Evolutionary conservation across 2,888 invertebrate species (phyloP).

Genomic region (Hofmannophila pseudospretella): DNA sequence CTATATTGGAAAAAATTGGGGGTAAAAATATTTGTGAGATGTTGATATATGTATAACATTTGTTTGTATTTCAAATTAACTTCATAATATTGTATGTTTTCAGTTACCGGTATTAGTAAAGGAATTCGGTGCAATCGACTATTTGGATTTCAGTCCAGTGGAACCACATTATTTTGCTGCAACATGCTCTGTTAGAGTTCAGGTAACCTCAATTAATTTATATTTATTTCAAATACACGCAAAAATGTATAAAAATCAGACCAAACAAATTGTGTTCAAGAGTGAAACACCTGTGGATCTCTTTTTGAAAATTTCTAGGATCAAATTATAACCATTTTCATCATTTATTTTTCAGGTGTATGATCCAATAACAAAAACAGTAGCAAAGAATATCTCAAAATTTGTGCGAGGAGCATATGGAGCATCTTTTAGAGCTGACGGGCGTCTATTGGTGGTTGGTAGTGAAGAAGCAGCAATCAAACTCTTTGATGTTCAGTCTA

Average conservation of each 20-base stretch:
- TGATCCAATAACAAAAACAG: constrained; percentile 90
- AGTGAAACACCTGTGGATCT: too few relatives aligned
- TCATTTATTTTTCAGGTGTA: constrained; percentile 80
- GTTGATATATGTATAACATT: too few relatives aligned
- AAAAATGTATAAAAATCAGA: too few relatives aligned
- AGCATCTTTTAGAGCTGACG: constrained; percentile 89
- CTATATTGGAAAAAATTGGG: constrained; percentile 93
- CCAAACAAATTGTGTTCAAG: too few relatives aligned
- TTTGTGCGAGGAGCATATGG: constrained; percentile 92
- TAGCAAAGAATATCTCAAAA: constrained; percentile 87
- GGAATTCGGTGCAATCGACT: constrained; percentile 95
- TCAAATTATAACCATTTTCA: too few relatives aligned
- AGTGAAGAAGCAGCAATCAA: constrained; percentile 92
- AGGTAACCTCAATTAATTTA: constrained; percentile 64
- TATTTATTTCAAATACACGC: too few relatives aligned
- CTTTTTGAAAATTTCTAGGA: too few relatives aligned
- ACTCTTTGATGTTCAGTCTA: constrained; percentile 91
- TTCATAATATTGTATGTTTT: constrained; percentile 24
- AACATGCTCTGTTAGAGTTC: constrained; percentile 93
- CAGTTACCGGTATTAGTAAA: constrained; percentile 91
- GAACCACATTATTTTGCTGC: constrained; percentile 95
- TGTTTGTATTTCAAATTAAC: too few relatives aligned
- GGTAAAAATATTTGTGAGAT: too few relatives aligned
- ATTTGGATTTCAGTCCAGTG: constrained; percentile 92
- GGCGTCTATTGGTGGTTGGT: constrained; percentile 90